Evolutionary conservation across 2,888 invertebrate genomes (phyloP), one percentile per base, ranked within the genome.

Genomic region (Tupiocoris notatus): DNA sequence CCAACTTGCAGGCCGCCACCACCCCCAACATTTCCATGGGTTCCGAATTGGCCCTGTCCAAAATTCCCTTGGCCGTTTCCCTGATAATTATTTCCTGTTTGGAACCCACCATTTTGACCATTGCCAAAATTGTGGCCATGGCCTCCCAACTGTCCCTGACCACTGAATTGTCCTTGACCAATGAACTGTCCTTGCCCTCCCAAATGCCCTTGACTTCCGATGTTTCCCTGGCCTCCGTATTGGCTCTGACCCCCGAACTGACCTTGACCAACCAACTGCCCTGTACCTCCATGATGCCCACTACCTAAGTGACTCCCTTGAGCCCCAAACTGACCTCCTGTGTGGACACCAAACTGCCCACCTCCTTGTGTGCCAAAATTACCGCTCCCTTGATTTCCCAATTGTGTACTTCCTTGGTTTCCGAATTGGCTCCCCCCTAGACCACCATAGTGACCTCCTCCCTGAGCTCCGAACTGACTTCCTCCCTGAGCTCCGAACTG

Each of bases 401-500:
- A 63, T 21, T 17, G 63, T n/a, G n/a, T n/a, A n/a, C n/a, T n/a
- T 17, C 63, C 63, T 21, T 63, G 63, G 20, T 59, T 21, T 18
- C 25, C 22, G 21, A 39, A 39, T 1, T 61, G 25, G n/a, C n/a
- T n/a, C n/a, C n/a, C n/a, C 2, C 70, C 59, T 70, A 58, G 70
- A 2, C 25, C 20, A 18, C 70, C 70, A 23, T 21, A 59, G 1
- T 70, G 68, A 58, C 24, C 23, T 56, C 24, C 23, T 2, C 57
- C 63, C 22, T 70, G 68, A 2, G 39, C 62, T 16, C 65, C 65
- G 18, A 64, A 64, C 16, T 57, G 54, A 0, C 66, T 62, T 1
- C 62, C 61, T 17, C 61, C 66, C 23, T 66, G 64, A 39, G 56
- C 77, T 24, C 73, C 76, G 20, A 24, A 58, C 20, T 68, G 75